phyloP scores from a whole-genome alignment of 2,113 vertebrate species.

The Alligator sinensis region DNA sequence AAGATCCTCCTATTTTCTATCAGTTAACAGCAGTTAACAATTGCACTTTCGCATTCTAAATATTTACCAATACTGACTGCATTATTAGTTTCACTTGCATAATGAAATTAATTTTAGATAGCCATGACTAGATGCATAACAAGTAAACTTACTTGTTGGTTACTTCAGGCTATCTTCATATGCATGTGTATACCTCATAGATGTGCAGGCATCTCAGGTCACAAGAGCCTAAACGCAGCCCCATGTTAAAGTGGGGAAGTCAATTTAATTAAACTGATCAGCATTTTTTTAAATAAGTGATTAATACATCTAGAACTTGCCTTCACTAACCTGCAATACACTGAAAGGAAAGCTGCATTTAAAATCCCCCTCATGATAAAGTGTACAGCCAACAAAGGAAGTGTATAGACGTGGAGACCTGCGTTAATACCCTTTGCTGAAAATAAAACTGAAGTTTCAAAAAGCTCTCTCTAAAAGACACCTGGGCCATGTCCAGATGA shows the following conservation, averaged over 20 bases:
- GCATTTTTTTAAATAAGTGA: background rate
- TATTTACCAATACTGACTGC: background rate
- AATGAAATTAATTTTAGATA: conserved; percentile 1
- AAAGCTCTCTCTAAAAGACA: too few species aligned
- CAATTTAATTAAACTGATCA: background rate
- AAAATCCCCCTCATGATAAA: background rate
- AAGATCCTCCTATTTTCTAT: background rate
- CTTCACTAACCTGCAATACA: background rate
- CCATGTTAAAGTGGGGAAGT: background rate
- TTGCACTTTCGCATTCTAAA: conserved; percentile 3
- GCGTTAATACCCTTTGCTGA: background rate
- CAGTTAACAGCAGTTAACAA: background rate
- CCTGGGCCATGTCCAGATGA: too few species aligned
- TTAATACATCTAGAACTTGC: background rate
- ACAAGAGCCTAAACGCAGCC: background rate
- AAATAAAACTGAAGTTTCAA: background rate
- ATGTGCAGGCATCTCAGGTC: background rate
- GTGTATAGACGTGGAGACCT: background rate
- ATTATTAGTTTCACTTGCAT: background rate
- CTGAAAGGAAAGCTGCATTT: background rate
- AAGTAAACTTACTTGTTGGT: background rate
- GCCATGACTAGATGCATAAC: background rate
- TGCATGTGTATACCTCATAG: background rate
- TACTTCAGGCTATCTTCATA: conserved; percentile 10
- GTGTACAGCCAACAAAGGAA: background rate